A percentile compares a stretch with the other conserved stretches of the same genome.
Conservation (phyloP, 2,888 invertebrate genomes). For the Phyllotreta striolata region DNA sequence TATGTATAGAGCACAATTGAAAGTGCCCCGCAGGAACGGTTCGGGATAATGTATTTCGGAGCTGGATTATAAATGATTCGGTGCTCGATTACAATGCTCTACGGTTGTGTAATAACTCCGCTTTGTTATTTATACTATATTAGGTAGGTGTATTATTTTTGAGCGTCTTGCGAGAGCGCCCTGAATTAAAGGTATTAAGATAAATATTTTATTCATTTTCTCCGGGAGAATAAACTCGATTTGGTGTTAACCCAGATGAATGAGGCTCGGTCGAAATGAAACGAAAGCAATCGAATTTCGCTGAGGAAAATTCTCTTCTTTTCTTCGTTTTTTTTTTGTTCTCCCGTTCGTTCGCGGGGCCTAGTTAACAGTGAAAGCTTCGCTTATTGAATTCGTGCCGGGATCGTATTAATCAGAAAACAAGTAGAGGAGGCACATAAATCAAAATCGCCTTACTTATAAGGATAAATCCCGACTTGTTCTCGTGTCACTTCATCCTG, state of each 20-base stretch:
- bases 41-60: too few species aligned
- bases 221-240: neutral
- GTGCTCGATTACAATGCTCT: too few species aligned
- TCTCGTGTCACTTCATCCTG: slow-evolving; percentile 25
- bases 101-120: too few species aligned
- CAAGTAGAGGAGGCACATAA: slow-evolving; percentile 23
- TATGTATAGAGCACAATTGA: too few species aligned
- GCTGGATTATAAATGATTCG: too few species aligned
- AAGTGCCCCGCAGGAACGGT: too few species aligned
- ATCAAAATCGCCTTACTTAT: too few species aligned
- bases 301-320: neutral
- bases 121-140: too few species aligned
- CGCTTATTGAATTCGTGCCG: slow-evolving; percentile 26
- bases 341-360: neutral
- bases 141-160: too few species aligned
- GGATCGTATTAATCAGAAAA: slow-evolving; percentile 19
- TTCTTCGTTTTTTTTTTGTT: neutral
- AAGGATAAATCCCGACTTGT: slow-evolving; percentile 24
- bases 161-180: too few species aligned
- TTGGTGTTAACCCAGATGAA: slow-evolving; percentile 3
- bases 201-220: slow-evolving; percentile 14
- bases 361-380: slow-evolving; percentile 26
- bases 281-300: slow-evolving; percentile 16
- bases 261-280: slow-evolving; percentile 1
- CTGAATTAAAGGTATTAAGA: slow-evolving; percentile 2